These are phyloP conservation scores for Thymelicus acteon DNA, from an alignment of 2,888 invertebrate species.

Conservation along the genomic window DNA sequence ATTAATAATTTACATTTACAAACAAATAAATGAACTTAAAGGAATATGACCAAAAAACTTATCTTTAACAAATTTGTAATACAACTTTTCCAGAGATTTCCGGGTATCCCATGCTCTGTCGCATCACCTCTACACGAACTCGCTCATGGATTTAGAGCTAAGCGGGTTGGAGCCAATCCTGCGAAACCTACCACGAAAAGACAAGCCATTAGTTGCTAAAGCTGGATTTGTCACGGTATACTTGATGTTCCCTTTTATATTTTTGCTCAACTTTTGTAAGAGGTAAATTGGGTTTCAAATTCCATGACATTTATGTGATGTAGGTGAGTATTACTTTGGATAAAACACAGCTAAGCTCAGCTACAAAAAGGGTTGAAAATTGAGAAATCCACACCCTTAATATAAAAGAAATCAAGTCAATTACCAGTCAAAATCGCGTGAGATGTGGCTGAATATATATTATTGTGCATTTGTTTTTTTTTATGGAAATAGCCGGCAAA, in stretches of 20 bases:
- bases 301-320: constrained; percentile 13
- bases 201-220: constrained; percentile 70
- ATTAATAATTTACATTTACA: too few species aligned
- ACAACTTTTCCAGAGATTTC: constrained; percentile 84
- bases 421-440: background rate
- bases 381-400: background rate
- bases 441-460: too few species aligned
- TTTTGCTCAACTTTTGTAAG: constrained; percentile 64
- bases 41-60: too few species aligned
- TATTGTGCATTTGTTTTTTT: too few species aligned
- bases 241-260: constrained; percentile 64
- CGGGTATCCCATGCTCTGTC: constrained; percentile 90
- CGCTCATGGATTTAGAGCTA: constrained; percentile 89
- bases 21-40: too few species aligned
- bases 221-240: constrained; percentile 81
- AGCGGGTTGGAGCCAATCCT: constrained; percentile 88
- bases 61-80: background rate
- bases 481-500: too few species aligned
- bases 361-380: background rate
- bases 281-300: constrained; percentile 58
- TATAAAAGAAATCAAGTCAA: constrained; percentile 6
- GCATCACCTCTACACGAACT: constrained; percentile 92
- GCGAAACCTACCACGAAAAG: constrained; percentile 87
- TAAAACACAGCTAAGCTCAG: background rate
- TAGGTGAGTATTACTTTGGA: constrained; percentile 4